Base-by-base conservation (phyloP, 2,888 invertebrate genomes). In the Amblyjoppa fuscipennis region DNA sequence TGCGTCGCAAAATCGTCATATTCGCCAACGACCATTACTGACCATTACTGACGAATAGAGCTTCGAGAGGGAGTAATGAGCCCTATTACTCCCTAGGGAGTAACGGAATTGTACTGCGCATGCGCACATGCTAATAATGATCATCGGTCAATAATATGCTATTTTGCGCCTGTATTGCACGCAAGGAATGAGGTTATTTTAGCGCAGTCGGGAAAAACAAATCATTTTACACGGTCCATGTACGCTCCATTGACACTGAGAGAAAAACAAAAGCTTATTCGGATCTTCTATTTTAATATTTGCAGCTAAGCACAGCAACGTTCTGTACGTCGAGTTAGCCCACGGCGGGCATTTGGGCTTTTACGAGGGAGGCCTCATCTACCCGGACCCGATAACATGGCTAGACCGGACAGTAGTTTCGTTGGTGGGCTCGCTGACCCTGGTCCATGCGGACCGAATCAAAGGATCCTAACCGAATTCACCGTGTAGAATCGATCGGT, bases 261-360 rank as follows among this genome's bases (percentile, higher is more conserved):
- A n/a, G 53, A n/a, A n/a, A n/a, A 53, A 2, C 5, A 7, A 53
- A 53, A 16, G n/a, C n/a, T 53, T 3, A 53, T n/a, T n/a, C n/a
- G 53, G 4, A 3, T 53, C n/a, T 6, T n/a, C n/a, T 28, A 41
- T 31, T 59, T 38, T 49, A 34, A n/a, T 45, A 90, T 92, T 93
- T 93, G 66, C 94, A 98, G 98, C 95, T 88, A 96, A 96, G 9
- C 96, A 96, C 83, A 95, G 95, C 73, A 97, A 96, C 90, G 95
- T 96, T 3, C 95, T 98, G 89, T 98, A 97, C 92, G 95, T 98
- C 79, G 97, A 98, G 93, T 95, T 98, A 34, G 97, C 98, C 11
- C 98, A 99, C 93, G 99, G 99, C 13, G 99, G 99, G 3, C 99
- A 99, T 94, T 95, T 99, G 88, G 99, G 99, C 28, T 99, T 98